phyloP scores from a whole-genome alignment of 2,113 vertebrate species.

The Sialia sialis region DNA sequence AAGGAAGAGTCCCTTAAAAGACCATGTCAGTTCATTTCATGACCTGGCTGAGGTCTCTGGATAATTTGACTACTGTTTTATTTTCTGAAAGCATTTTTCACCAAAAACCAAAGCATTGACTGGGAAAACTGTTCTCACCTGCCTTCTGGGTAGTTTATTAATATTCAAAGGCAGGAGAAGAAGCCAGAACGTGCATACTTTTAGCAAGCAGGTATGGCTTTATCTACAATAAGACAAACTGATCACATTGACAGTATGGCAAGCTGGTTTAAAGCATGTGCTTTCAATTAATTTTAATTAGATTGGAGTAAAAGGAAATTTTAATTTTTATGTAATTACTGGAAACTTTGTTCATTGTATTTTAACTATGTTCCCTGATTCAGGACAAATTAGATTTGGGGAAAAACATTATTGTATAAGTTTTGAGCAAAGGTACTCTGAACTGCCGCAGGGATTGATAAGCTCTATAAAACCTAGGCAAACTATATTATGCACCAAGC shows the following conservation, averaged over 20 bases:
- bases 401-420: not conserved
- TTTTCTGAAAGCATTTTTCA: not conserved
- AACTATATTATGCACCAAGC: not conserved
- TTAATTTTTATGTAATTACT: constrained; percentile 20
- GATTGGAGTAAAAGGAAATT: constrained; percentile 25
- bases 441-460: not conserved
- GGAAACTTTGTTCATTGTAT: not conserved
- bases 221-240: constrained; percentile 41
- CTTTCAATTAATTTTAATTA: constrained; percentile 58
- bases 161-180: not conserved
- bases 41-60: not conserved
- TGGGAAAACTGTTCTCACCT: not conserved
- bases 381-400: not conserved
- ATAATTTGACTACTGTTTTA: not conserved
- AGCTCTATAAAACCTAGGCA: not conserved
- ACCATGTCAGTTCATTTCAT: not conserved
- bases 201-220: constrained; percentile 4
- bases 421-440: not conserved
- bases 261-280: not conserved
- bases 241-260: constrained; percentile 11
- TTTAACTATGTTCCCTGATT: constrained; percentile 21
- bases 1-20: not conserved
- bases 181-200: not conserved
- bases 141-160: constrained; percentile 16
- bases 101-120: not conserved